Evolutionary conservation across 2,113 vertebrate genomes (phyloP).

Genomic region (Poicephalus meyeri): DNA sequence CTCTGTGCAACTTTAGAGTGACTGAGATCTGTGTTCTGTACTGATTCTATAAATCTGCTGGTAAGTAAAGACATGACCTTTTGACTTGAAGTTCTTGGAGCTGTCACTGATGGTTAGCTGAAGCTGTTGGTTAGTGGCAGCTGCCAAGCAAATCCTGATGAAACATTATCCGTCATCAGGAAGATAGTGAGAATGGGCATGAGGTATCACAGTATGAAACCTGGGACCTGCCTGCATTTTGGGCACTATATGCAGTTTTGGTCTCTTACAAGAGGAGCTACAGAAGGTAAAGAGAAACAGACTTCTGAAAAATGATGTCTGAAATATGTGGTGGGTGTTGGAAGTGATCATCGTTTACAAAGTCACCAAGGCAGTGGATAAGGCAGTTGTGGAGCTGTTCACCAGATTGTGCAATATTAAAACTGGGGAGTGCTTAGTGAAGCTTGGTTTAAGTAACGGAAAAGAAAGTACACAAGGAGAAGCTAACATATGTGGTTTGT

Average conservation of each 20-base stretch:
- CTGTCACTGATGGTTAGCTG: not conserved
- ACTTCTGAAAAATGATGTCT: not conserved
- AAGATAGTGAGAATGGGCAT: not conserved
- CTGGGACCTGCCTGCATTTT: fast-evolving
- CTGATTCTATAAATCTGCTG: not conserved
- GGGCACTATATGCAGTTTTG: fast-evolving
- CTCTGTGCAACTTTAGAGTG: not conserved
- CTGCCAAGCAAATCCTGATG: not conserved
- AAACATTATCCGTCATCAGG: not conserved
- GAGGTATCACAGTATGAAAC: not conserved
- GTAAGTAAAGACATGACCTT: not conserved
- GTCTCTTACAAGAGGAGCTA: not conserved
- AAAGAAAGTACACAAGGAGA: not conserved
- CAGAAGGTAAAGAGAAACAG: not conserved
- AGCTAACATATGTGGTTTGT: fast-evolving
- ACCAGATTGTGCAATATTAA: not conserved
- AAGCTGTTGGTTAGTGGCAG: not conserved
- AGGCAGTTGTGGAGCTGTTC: not conserved
- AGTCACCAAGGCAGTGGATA: not conserved
- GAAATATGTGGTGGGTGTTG: not conserved
- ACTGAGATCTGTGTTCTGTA: not conserved
- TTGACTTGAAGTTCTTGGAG: not conserved
- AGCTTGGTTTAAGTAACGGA: not conserved
- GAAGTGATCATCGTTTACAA: not conserved
- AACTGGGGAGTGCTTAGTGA: not conserved